Base-by-base conservation (phyloP, 2,797 vertebrate species). In the Petrocephalus schoutedeni region DNA sequence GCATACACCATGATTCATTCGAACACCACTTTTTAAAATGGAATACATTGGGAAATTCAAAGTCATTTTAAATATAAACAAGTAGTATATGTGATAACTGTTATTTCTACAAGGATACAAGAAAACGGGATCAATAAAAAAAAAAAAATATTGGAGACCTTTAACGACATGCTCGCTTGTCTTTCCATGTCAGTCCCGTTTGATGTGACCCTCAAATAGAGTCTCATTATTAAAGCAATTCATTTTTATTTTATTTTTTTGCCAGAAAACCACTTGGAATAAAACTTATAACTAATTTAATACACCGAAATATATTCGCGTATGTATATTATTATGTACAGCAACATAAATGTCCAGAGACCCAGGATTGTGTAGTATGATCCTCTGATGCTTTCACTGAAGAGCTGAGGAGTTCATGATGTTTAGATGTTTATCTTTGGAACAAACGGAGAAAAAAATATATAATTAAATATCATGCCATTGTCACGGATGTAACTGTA, bases 1-100 rank as follows among this genome's bases (percentile, higher is more conserved):
- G 97, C 97, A 94, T 95, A 97, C 53, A 58, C n/a, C 85, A 84
- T 54, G 23, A 84, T 53, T 95, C 96, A 96, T 96, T 93, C 54
- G 14, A 59, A 59, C 56, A 86, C 12, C 32, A 96, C 93, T 93
- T 94, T 94, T 95, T 93, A 95, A 95, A 96, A 93, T 95, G 95
- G 94, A 96, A 96, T 96, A 97, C 96, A 97, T 95, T 94, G 95
- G 95, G 95, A 95, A 96, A 94, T 96, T 96, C 94, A 95, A 96
- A 96, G 95, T 95, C 95, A 96, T 95, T 95, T 93, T 94, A 94
- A 94, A 93, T 94, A 94, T 53, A 53, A 54, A 54, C 82, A 53
- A 49, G 28, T 53, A 59, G 6, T 86, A 86, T 28, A 36, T 32
- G 54, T 59, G 85, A 58, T 41, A 28, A 58, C 54, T 57, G 51